These are phyloP conservation scores for Tretioscincus oriximinensis DNA, from an alignment of 2,113 vertebrate species.

Conservation along the genomic window DNA sequence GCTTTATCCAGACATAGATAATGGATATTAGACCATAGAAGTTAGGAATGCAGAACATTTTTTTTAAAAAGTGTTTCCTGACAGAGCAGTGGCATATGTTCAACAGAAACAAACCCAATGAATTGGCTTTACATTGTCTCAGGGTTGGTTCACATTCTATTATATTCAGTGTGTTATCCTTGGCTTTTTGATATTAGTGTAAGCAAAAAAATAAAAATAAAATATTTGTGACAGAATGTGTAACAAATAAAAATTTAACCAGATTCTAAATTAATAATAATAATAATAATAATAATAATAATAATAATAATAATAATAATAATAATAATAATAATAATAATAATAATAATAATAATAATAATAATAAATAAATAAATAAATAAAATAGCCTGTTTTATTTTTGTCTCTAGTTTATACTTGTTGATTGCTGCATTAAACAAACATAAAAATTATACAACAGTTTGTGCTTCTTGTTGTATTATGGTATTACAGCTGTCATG, in stretches of 20 bases:
- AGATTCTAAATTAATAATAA: constrained; percentile 36
- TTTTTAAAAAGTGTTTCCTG: not conserved
- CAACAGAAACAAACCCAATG: constrained; percentile 16
- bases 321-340: constrained; percentile 32
- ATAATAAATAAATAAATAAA: too few species aligned
- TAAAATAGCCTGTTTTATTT: not conserved
- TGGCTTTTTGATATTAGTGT: constrained; percentile 11
- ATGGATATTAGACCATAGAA: not conserved
- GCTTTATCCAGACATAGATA: constrained; percentile 73
- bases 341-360: constrained; percentile 29
- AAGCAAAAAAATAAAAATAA: constrained; percentile 36
- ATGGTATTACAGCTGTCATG: not conserved
- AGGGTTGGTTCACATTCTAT: not conserved
- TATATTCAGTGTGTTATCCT: constrained; percentile 14
- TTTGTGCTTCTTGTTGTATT: not conserved
- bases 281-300: constrained; percentile 27
- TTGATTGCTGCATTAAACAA: not conserved
- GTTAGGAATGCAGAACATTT: not conserved
- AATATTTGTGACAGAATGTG: constrained; percentile 17
- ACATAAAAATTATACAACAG: not conserved
- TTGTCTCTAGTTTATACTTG: accelerated
- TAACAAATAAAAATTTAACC: not conserved
- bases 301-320: constrained; percentile 33
- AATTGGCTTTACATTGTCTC: constrained; percentile 3
- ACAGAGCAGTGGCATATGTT: not conserved